A percentile compares a stretch with the other conserved stretches of the same genome.
Evolutionary conservation across 2,113 vertebrate genomes (phyloP).

Genomic region (Stegostoma tigrinum): DNA sequence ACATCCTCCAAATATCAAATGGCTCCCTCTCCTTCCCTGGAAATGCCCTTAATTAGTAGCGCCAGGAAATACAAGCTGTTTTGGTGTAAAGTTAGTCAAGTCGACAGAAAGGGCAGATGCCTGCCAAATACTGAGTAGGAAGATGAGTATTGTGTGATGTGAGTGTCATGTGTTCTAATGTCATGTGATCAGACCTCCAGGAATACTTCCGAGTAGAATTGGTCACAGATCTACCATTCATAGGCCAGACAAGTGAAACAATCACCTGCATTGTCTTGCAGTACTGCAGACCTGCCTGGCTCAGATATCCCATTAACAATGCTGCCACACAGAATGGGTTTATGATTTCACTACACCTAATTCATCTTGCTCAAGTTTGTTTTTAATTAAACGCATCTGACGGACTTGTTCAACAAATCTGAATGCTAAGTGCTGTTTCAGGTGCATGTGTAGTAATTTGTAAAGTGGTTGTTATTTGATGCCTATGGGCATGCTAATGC

Average conservation of each 20-base stretch:
- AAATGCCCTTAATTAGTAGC: neutral
- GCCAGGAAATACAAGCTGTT: neutral
- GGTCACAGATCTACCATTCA: neutral
- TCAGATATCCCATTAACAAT: neutral
- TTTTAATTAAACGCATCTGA: constrained; percentile 26
- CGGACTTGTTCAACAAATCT: constrained; percentile 1
- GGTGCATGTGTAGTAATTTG: constrained; percentile 23
- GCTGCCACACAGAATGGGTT: constrained; percentile 7
- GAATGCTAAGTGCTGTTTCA: neutral
- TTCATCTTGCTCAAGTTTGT: constrained; percentile 30
- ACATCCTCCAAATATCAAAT: neutral
- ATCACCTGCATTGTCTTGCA: neutral
- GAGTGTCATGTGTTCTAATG: neutral
- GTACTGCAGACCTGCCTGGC: neutral
- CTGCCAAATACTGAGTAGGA: neutral
- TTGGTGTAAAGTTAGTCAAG: neutral
- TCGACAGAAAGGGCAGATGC: neutral
- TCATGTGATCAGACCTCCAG: neutral
- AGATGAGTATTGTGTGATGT: neutral
- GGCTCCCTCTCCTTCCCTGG: neutral
- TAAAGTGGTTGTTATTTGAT: neutral
- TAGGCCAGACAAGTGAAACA: neutral
- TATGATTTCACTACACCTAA: constrained; percentile 16
- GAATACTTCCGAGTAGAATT: neutral
- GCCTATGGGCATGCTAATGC: constrained; percentile 9